Base-by-base conservation (phyloP, 2,797 vertebrate species). In the Ambastaia sidthimunki region DNA sequence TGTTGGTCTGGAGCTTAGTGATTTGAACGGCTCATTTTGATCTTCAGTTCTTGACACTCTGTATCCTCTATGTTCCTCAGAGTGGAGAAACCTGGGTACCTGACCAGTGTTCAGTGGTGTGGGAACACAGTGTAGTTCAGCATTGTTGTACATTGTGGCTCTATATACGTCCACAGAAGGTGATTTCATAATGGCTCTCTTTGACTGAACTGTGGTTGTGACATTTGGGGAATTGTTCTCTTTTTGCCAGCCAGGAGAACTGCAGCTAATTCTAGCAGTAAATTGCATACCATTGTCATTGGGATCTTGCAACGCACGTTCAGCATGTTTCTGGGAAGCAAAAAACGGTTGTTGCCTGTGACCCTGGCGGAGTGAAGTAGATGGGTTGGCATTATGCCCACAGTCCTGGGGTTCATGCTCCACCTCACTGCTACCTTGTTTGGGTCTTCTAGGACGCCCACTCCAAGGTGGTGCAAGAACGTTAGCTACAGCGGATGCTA, bases 381-480 rank as follows among this genome's bases (percentile, higher is more conserved):
- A 73, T 12, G 65, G 19, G 52, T 37, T 71, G 54, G 52, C 66
- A 62, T 87, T 90, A 69, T 86, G 89, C 4, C 71, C 71, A 71
- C 76, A 86, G 16, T 69, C 86, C 18, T 80, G 85, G 63, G 55
- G 60, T 31, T 91, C 91, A 16, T 81, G 80, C 67, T 73, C 83
- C 54, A 71, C 82, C 67, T 72, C 80, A 15, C 76, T 68, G 12
- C 16, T 63, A 0, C 68, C 79, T 82, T 78, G 87, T 87, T 92
- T 94, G 63, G 74, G 81, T 76, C 88, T 90, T 59, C 89, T 86
- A n/a, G 86, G 65, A 50, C 87, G 86, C 4, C 85, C 80, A 50
- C 78, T 92, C 92, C 92, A 93, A 69, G 91, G 89, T 25, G 93
- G 91, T 52, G 90, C 91, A 23, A 95, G 89, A 86, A 93, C 93